Evolutionary conservation across 2,888 invertebrate species (phyloP).

Genomic region (Eupithecia inturbata): DNA sequence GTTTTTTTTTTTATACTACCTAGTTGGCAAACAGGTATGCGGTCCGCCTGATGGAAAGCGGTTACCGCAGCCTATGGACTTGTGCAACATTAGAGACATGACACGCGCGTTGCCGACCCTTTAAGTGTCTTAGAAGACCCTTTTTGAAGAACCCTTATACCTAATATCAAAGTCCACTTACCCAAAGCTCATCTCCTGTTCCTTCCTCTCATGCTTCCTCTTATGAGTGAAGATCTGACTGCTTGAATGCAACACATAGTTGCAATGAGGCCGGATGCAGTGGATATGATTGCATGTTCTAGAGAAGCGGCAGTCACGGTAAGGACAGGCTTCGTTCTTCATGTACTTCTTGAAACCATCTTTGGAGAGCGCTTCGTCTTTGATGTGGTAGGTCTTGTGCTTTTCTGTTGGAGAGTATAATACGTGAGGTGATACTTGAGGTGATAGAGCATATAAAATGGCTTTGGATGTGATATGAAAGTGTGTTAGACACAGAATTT

Average conservation of each 20-base stretch:
- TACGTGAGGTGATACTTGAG: no score
- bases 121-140: no score
- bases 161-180: conserved; percentile 74
- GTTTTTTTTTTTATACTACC: no score
- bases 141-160: no score
- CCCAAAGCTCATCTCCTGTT: conserved; percentile 94
- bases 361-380: conserved; percentile 96
- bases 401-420: conserved; percentile 91
- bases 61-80: no score
- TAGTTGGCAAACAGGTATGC: no score
- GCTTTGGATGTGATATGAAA: neutral
- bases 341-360: conserved; percentile 99
- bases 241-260: conserved; percentile 97
- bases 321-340: conserved; percentile 97
- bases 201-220: conserved; percentile 97
- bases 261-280: conserved; percentile 97
- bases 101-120: no score
- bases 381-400: conserved; percentile 99
- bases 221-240: conserved; percentile 99
- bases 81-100: no score
- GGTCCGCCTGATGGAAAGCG: no score
- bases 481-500: neutral
- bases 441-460: no score
- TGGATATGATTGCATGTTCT: conserved; percentile 99
- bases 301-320: conserved; percentile 96